Base-by-base conservation (phyloP, 2,888 invertebrate genomes). In the Microplitis deprimator region DNA sequence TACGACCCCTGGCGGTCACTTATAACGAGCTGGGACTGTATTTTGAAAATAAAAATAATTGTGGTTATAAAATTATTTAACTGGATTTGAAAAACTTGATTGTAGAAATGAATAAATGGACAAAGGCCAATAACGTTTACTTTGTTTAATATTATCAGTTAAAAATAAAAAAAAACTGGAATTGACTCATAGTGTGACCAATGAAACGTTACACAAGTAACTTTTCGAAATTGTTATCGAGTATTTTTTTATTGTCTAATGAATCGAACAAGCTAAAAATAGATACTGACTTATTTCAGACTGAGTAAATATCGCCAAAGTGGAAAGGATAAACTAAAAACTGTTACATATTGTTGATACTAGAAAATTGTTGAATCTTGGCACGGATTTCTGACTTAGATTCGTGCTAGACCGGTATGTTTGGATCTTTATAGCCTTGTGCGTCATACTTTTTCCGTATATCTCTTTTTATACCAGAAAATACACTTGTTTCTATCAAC, bases 311-410 rank as follows among this genome's bases (percentile, higher is more conserved):
- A 83, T 82, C 79, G 79, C 73, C 75, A 73, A 77, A 77, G 68
- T 29, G 38, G 62, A 73, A 60, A 70, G 72, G 74, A 79, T 78
- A 78, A 80, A 77, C 75, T 79, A 79, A 73, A 80, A 20, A 62
- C 17, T 68, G 77, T 39, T 78, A 62, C 62, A 64, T 76, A 70
- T 77, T 75, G 69, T 76, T 77, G 69, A 76, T 72, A 41, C 70
- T 59, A 62, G 79, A 77, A 81, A 79, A 84, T 84, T 81, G 83
- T 82, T 81, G 83, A 87, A 84, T 84, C 85, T 87, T 87, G 87
- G 87, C 87, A 87, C 85, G 83, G 84, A 82, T 85, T 80, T 84
- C 84, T 77, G 75, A 29, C 29, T 29, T 29, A 29, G 29, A 29
- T 29, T 29, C 29, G 29, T 29, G 76, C 75, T 78, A 79, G 74